Percentiles rank a stretch among this genome's conserved stretches.
Evolutionary conservation across 2,113 vertebrate genomes (phyloP).

Genomic region (Empidonax traillii): DNA sequence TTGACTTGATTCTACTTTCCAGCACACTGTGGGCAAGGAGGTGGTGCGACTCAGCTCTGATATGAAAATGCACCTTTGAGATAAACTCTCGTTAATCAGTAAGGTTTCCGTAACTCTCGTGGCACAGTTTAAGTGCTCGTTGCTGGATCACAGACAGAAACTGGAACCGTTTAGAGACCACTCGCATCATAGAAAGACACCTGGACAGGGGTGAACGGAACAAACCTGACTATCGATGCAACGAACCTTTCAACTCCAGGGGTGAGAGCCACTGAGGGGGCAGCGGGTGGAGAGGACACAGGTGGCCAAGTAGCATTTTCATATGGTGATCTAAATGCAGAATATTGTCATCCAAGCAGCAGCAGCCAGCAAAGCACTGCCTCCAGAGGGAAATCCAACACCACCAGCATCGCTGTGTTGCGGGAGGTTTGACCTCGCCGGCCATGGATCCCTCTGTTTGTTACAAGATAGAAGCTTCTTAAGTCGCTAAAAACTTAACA

Average conservation of each 20-base stretch:
- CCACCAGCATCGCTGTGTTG: background rate
- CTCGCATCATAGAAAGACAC: conserved; percentile 29
- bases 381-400: background rate
- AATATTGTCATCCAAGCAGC: conserved; percentile 49
- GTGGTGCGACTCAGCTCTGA: conserved; percentile 61
- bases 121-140: conserved; percentile 58
- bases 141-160: conserved; percentile 62
- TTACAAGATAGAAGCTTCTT: conserved; percentile 53
- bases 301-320: conserved; percentile 40
- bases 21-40: conserved; percentile 70
- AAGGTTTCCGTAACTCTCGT: conserved; percentile 30
- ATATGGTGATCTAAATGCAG: conserved; percentile 52
- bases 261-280: background rate
- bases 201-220: conserved; percentile 48
- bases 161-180: conserved; percentile 69
- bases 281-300: background rate
- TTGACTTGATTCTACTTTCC: conserved; percentile 78
- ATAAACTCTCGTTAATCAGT: conserved; percentile 1
- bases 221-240: conserved; percentile 34
- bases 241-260: conserved; percentile 1
- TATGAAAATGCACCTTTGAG: conserved; percentile 53
- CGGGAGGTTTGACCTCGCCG: background rate
- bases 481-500: conserved; percentile 51
- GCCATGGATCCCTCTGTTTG: conserved; percentile 20
- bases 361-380: conserved; percentile 60